phyloP scores from a whole-genome alignment of 2,113 vertebrate species.

The Petrocephalus zakoni region DNA sequence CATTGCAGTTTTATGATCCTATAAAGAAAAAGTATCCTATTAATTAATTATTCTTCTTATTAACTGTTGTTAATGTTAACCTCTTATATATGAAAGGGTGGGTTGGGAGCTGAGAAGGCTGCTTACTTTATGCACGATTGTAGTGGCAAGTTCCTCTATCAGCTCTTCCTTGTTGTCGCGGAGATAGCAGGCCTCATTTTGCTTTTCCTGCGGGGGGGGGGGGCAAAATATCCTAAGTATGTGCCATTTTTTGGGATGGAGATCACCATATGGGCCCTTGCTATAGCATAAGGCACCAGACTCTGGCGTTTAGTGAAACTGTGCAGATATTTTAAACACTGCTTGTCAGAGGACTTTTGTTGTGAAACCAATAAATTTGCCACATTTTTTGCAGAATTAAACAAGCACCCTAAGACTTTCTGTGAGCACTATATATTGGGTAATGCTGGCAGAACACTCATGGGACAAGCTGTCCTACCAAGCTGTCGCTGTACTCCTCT shows the following conservation, averaged over 20 bases:
- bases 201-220: slow-evolving; percentile 80
- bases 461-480: slow-evolving; percentile 66
- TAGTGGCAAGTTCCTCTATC: slow-evolving; percentile 88
- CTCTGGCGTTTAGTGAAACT: background rate
- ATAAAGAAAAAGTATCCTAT: background rate
- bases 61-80: background rate
- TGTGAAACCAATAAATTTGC: background rate
- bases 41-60: background rate
- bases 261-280: background rate
- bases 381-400: background rate
- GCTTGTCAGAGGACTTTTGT: background rate
- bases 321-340: background rate
- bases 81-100: background rate
- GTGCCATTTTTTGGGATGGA: slow-evolving; percentile 3
- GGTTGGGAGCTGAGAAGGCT: background rate
- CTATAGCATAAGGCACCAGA: background rate
- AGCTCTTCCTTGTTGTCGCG: slow-evolving; percentile 91
- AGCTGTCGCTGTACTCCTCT: slow-evolving; percentile 82
- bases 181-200: slow-evolving; percentile 90
- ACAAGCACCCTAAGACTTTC: background rate
- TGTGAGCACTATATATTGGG: background rate
- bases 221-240: slow-evolving; percentile 10
- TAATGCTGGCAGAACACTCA: background rate
- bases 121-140: slow-evolving; percentile 90
- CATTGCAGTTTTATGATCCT: background rate